Percentiles rank a stretch among this genome's conserved stretches.
Conservation (phyloP, 2,113 vertebrate species). For the Pantherophis guttatus region DNA sequence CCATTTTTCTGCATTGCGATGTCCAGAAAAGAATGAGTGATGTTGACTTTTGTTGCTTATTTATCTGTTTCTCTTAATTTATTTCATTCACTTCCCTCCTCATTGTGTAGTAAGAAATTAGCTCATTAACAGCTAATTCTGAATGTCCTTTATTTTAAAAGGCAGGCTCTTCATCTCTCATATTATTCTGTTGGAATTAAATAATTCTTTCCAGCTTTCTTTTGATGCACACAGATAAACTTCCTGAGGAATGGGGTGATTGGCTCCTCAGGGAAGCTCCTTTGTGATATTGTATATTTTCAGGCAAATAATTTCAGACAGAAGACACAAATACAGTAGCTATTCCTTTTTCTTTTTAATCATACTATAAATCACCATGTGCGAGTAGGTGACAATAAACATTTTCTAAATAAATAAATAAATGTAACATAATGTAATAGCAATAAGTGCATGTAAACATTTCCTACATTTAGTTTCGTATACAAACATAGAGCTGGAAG, state of each 20-base stretch:
- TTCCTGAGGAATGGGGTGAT: neutral
- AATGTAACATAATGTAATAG: neutral
- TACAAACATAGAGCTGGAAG: neutral
- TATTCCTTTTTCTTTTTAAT: neutral
- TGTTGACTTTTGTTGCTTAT: neutral
- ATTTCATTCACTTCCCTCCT: neutral
- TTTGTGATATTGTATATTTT: neutral
- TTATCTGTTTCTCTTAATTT: neutral
- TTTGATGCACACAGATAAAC: neutral
- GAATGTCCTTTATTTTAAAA: neutral
- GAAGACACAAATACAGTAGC: neutral
- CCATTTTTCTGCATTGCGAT: neutral
- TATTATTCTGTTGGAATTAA: neutral
- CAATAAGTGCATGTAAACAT: neutral
- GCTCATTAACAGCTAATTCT: neutral
- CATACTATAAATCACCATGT: neutral
- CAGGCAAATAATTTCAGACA: neutral
- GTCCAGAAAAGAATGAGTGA: neutral
- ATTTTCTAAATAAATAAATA: too few species aligned
- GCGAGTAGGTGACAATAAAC: too few species aligned
- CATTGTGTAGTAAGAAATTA: neutral
- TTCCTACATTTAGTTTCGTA: neutral
- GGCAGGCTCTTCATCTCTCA: neutral
- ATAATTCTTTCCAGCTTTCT: neutral
- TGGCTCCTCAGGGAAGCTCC: neutral